Conservation (phyloP, 2,797 vertebrate species). For the Cottoperca gobio region DNA sequence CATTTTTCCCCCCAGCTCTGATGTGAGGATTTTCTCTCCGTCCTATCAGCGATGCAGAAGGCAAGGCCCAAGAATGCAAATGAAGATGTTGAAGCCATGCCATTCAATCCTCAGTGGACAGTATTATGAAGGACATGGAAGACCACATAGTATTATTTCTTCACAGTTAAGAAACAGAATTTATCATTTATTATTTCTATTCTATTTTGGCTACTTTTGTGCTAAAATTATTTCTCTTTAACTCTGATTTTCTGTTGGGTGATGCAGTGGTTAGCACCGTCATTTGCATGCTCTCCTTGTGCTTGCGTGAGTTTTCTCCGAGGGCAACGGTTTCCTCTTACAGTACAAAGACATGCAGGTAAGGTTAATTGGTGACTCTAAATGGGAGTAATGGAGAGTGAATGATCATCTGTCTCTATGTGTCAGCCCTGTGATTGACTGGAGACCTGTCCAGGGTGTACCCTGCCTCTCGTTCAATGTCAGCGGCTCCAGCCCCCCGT, state of each 20-base stretch:
- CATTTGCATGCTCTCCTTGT: neutral
- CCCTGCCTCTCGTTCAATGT: neutral
- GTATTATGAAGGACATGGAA: constrained; percentile 40
- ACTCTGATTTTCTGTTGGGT: neutral
- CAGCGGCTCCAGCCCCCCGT: neutral
- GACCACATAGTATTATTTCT: constrained; percentile 37
- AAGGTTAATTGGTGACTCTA: neutral
- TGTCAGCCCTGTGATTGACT: neutral
- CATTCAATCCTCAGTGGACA: constrained; percentile 73
- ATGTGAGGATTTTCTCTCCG: constrained; percentile 55
- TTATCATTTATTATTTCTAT: neutral
- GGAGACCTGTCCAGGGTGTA: neutral
- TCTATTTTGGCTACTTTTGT: neutral
- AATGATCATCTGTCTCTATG: neutral
- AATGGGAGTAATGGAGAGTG: neutral
- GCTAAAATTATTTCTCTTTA: neutral
- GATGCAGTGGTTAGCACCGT: neutral
- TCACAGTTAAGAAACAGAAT: constrained; percentile 10
- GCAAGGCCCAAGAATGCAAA: constrained; percentile 69
- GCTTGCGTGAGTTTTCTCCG: neutral
- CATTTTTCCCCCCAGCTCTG: neutral
- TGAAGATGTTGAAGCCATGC: constrained; percentile 70
- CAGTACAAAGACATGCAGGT: neutral
- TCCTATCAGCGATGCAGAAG: constrained; percentile 54
- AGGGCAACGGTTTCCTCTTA: neutral